phyloP scores from a whole-genome alignment of 2,113 vertebrate genomes.

The Thermophis baileyi region DNA sequence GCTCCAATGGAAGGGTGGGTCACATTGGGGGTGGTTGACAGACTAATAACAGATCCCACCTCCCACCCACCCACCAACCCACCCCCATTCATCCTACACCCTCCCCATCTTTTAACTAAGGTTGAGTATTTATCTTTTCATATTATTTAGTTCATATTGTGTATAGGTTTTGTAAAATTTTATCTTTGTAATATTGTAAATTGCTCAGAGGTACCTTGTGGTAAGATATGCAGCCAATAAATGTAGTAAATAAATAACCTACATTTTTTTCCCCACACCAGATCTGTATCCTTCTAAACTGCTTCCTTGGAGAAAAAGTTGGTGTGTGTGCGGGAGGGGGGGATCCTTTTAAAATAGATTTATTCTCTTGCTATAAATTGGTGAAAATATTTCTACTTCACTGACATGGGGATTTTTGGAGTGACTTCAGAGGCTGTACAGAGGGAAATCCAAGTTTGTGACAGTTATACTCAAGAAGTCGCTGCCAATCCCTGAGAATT shows the following conservation, averaged over 20 bases:
- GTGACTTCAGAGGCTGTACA: background rate
- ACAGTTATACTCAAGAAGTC: background rate
- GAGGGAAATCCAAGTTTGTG: background rate
- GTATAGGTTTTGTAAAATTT: no score
- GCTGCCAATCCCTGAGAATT: background rate
- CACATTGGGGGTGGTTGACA: no score
- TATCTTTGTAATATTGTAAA: background rate
- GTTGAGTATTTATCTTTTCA: background rate
- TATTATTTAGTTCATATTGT: background rate
- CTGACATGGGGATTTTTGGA: background rate
- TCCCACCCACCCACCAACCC: no score
- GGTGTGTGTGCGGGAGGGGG: accelerated
- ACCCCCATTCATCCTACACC: background rate
- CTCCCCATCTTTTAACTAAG: background rate
- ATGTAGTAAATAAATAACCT: background rate
- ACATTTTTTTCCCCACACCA: background rate
- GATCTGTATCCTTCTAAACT: background rate
- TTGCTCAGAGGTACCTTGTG: background rate
- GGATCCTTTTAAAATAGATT: background rate
- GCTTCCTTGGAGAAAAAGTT: background rate
- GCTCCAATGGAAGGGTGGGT: background rate
- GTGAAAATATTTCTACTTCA: background rate
- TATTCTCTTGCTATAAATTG: background rate
- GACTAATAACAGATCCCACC: no score
- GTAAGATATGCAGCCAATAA: background rate